A percentile compares a stretch with the other conserved stretches of the same genome.
These are phyloP conservation scores for Thamnaconus septentrionalis DNA, from an alignment of 2,113 vertebrate genomes.

Conservation along the genomic window DNA sequence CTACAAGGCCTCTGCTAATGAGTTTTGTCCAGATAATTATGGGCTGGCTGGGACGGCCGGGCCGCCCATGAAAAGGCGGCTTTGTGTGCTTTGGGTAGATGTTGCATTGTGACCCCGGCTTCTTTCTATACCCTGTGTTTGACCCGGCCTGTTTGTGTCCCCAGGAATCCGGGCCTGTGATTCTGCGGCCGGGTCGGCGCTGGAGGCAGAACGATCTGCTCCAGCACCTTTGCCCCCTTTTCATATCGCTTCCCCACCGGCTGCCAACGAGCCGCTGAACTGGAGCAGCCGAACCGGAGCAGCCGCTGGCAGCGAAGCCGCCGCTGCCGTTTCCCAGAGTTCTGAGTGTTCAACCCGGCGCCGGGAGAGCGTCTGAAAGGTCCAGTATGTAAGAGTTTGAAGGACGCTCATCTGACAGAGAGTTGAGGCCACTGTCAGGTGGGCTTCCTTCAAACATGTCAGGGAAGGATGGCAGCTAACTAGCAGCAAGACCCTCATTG, in stretches of 20 bases:
- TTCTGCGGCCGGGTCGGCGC: conserved; percentile 21
- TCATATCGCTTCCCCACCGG: conserved; percentile 25
- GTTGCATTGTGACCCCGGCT: conserved; percentile 66
- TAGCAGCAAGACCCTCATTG: no score
- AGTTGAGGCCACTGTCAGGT: not conserved
- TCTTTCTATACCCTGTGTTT: conserved; percentile 77
- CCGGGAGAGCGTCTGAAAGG: no score
- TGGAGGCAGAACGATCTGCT: conserved; percentile 44
- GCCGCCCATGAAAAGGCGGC: conserved; percentile 81
- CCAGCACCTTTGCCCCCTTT: conserved; percentile 44
- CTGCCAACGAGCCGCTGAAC: conserved; percentile 24
- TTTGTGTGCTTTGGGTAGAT: conserved; percentile 79
- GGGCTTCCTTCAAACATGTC: no score
- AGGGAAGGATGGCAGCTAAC: no score
- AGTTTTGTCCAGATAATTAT: conserved; percentile 90
- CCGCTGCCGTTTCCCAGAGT: conserved; percentile 11
- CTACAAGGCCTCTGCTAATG: conserved; percentile 84
- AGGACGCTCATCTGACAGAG: not conserved
- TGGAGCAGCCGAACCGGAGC: conserved; percentile 5
- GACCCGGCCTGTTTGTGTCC: conserved; percentile 65
- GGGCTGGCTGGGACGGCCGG: conserved; percentile 68
- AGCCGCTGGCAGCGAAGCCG: conserved; percentile 3
- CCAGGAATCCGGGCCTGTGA: conserved; percentile 51
- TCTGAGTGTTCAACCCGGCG: conserved; percentile 29
- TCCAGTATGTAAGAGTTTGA: no score